phyloP scores from a whole-genome alignment of 1,140 invertebrate genomes.

The Drosophila kohkoa region DNA sequence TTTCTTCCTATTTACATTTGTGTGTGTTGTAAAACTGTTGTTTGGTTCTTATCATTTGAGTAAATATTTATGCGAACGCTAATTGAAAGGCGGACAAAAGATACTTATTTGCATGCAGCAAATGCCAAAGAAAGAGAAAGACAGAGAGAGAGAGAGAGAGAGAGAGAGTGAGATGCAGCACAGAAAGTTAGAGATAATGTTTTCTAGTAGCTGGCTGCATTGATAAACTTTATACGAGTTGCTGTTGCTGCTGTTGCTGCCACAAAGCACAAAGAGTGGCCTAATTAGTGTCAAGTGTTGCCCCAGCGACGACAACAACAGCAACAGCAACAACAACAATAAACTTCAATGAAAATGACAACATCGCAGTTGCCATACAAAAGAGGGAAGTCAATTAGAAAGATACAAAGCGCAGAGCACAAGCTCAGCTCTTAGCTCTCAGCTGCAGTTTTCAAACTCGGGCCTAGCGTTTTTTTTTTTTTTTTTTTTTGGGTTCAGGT shows the following conservation, averaged over 20 bases:
- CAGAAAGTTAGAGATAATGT: slow-evolving; percentile 57
- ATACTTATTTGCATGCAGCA: slow-evolving; percentile 64
- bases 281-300: slow-evolving; percentile 83
- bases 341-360: slow-evolving; percentile 72
- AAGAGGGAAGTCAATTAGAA: slow-evolving; percentile 82
- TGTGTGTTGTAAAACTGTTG: slow-evolving; percentile 38
- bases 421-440: slow-evolving; percentile 34
- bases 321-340: slow-evolving; percentile 31
- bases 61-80: slow-evolving; percentile 71
- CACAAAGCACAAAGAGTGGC: slow-evolving; percentile 75
- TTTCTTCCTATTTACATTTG: slow-evolving; percentile 70
- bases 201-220: slow-evolving; percentile 26
- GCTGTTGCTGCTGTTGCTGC: slow-evolving; percentile 12
- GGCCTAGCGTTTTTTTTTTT: background rate
- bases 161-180: background rate
- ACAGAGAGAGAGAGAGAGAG: slow-evolving; percentile 46
- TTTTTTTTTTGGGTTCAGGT: slow-evolving; percentile 5
- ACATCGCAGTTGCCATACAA: slow-evolving; percentile 71
- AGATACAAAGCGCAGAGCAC: slow-evolving; percentile 68
- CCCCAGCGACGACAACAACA: slow-evolving; percentile 56
- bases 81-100: slow-evolving; percentile 72
- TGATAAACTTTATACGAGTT: slow-evolving; percentile 56
- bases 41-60: slow-evolving; percentile 56
- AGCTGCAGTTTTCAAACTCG: slow-evolving; percentile 16
- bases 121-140: slow-evolving; percentile 8